phyloP scores from a whole-genome alignment of 2,113 vertebrate genomes.

The Uria aalge region DNA sequence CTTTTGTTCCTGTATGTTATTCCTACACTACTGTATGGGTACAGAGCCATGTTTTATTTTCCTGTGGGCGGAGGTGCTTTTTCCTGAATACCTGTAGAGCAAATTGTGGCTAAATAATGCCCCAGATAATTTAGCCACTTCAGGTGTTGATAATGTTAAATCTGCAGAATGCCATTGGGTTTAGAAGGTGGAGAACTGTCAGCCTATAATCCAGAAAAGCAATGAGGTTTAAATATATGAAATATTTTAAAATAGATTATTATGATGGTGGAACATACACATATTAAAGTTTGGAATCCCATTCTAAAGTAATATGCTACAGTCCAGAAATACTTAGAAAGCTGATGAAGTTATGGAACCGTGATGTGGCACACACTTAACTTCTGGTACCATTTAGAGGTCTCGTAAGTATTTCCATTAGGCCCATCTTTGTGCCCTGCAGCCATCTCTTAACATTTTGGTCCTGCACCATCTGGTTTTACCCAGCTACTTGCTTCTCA shows the following conservation, averaged over 20 bases:
- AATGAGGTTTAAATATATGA: not conserved
- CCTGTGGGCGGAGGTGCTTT: not conserved
- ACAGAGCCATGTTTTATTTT: not conserved
- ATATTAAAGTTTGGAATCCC: not conserved
- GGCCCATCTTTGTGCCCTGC: not conserved
- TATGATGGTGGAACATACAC: not conserved
- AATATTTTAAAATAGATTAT: not conserved
- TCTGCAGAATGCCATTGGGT: not conserved
- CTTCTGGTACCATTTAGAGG: not conserved
- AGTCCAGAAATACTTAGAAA: not conserved
- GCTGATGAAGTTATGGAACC: not conserved
- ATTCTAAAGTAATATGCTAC: not conserved
- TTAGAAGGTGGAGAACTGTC: not conserved
- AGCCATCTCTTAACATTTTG: not conserved
- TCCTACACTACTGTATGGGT: not conserved
- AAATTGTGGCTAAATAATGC: not conserved
- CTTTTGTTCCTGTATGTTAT: not conserved
- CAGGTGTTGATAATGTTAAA: not conserved
- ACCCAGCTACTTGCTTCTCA: not conserved
- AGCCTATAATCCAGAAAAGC: not conserved
- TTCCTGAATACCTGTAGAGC: not conserved
- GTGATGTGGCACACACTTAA: not conserved
- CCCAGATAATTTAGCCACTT: not conserved
- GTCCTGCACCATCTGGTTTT: not conserved
- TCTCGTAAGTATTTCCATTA: not conserved